Base-by-base conservation (phyloP, 2,113 vertebrate species). In the Scortum barcoo region DNA sequence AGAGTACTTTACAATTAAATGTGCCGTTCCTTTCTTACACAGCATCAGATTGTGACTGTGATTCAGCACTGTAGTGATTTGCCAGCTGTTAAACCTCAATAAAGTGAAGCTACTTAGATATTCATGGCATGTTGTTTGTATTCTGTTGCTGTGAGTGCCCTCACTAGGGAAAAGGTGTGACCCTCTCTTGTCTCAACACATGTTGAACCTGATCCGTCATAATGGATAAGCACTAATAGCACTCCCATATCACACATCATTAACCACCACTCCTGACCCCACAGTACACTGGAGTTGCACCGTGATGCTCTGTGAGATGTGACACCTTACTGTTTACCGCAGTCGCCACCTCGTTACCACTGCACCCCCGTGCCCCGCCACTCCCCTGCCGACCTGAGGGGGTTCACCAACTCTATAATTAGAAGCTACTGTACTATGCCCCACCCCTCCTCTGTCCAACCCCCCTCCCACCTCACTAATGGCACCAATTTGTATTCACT, bases 401-500 rank as follows among this genome's bases (percentile, higher is more conserved):
- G 79, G 53, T 62, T 80, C 51, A 84, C 79, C 83, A 42, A 7
- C 84, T 90, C 92, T 92, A 94, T 93, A 93, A 95, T 95, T 93
- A 93, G 91, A 74, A 87, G 66, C 72, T 84, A 72, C 85, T 78
- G 75, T 76, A n/a, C n/a, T 72, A 14, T 33, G 68, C 81, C 76
- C 78, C 61, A 10, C 50, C 79, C 77, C 76, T 62, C 73, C 68
- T 60, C 63, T 70, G 40, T 54, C 66, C 53, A 28, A 58, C 54
- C 58, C 26, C 78, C 72, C 69, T 56, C 77, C 71, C 68, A 69
- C 70, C 48, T 73, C 10, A 24, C 90, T 93, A 95, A 94, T 92
- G 91, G 90, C 85, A 94, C 71, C 91, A 92, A 93, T 94, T 94
- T 95, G 93, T 94, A 93, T 93, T 92, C 88, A 88, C 86, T 94